Conservation (phyloP, 2,888 invertebrate genomes). For the Aplocera efformata region DNA sequence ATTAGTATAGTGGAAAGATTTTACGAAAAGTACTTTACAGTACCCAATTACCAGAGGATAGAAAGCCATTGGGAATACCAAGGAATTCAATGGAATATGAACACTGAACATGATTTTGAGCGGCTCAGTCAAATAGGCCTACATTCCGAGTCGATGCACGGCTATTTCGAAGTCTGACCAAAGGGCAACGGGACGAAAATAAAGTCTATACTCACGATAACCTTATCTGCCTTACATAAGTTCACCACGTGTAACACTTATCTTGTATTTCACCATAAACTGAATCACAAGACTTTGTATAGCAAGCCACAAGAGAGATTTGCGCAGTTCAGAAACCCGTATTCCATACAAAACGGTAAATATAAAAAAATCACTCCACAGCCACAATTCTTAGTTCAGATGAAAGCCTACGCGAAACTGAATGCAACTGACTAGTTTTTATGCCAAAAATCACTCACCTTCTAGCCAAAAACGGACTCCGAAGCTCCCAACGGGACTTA, state of each 20-base stretch:
- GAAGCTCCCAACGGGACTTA: conserved; percentile 65
- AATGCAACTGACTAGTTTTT: conserved; percentile 21
- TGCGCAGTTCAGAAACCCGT: conserved; percentile 48
- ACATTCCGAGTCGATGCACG: conserved; percentile 26
- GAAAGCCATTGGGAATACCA: too few species aligned
- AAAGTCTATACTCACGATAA: conserved; percentile 43
- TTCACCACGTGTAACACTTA: conserved; percentile 47
- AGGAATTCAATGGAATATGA: too few species aligned
- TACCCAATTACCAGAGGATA: too few species aligned
- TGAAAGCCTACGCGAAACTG: conserved; percentile 26
- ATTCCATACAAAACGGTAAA: conserved; percentile 20
- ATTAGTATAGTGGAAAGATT: too few species aligned
- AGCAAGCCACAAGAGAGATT: conserved; percentile 31
- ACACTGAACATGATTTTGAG: too few species aligned
- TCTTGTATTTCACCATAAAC: conserved; percentile 19
- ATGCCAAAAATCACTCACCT: conserved; percentile 48
- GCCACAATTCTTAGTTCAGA: conserved; percentile 21
- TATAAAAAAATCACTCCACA: conserved; percentile 10
- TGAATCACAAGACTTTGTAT: conserved; percentile 18
- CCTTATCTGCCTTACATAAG: conserved; percentile 63
- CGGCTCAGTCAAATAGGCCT: conserved; percentile 2
- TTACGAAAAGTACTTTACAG: too few species aligned
- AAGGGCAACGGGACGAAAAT: conserved; percentile 41
- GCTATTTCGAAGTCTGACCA: conserved; percentile 49
- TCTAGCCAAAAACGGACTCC: conserved; percentile 58